phyloP scores from a whole-genome alignment of 2,797 vertebrate species.

The Anabacerthia variegaticeps region DNA sequence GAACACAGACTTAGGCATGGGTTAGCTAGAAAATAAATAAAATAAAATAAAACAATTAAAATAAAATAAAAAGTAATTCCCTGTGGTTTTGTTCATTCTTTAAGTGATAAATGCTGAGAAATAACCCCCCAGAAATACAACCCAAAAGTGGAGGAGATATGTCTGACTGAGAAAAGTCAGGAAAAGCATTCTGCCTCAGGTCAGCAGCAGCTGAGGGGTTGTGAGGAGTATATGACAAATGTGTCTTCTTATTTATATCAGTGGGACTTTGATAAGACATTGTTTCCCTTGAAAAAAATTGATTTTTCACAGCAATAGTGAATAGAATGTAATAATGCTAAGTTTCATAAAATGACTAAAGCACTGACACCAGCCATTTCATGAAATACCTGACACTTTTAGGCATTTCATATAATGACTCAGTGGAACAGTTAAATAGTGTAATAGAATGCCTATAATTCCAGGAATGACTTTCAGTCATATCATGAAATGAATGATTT shows the following conservation, averaged over 20 bases:
- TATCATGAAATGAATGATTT: conserved; percentile 38
- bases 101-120: not conserved
- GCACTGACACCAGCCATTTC: conserved; percentile 6
- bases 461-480: conserved; percentile 12
- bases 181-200: not conserved
- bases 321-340: conserved; percentile 1
- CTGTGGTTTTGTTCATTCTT: not conserved
- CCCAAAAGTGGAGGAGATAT: not conserved
- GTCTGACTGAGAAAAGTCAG: not conserved
- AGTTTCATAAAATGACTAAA: not conserved
- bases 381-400: conserved; percentile 1
- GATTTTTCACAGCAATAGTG: conserved; percentile 8
- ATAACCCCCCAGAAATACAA: not conserved
- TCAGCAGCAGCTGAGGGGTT: not conserved
- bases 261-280: not conserved
- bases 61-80: not conserved
- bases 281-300: conserved; percentile 1
- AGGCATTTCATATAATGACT: conserved; percentile 10
- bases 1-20: not conserved
- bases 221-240: not conserved
- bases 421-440: conserved; percentile 2
- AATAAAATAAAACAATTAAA: not conserved
- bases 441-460: conserved; percentile 40
- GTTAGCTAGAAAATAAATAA: not conserved
- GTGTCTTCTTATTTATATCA: conserved; percentile 16